Conservation (phyloP, 2,113 vertebrate species). For the Ammospiza nelsoni region DNA sequence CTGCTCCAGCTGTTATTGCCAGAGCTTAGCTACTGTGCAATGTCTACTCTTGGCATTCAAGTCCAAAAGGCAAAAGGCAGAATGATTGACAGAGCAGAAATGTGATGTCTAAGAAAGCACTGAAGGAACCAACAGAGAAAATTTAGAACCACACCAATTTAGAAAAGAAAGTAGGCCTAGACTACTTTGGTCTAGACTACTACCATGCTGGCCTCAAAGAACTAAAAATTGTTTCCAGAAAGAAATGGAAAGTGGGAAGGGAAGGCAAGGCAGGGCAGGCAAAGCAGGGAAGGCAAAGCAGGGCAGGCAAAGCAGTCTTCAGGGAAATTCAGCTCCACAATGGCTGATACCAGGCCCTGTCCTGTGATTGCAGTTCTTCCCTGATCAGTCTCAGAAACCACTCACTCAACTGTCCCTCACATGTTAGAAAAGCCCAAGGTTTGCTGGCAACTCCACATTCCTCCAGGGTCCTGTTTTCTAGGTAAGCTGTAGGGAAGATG, state of each 20-base stretch:
- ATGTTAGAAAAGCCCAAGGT: not conserved
- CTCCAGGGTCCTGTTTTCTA: not conserved
- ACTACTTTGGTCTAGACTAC: too few relatives aligned
- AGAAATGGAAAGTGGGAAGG: not conserved
- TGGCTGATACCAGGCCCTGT: not conserved
- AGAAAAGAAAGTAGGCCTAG: not conserved
- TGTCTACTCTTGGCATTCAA: not conserved
- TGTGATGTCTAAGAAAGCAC: not conserved
- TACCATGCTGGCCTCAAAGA: not conserved
- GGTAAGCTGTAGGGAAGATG: not conserved
- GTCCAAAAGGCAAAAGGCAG: not conserved
- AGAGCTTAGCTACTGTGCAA: accelerated
- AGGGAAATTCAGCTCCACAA: not conserved
- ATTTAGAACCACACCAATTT: not conserved
- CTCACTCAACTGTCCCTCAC: not conserved
- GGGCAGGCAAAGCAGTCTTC: not conserved
- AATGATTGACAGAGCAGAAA: not conserved
- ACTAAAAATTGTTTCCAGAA: not conserved
- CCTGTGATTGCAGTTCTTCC: not conserved
- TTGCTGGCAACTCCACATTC: not conserved
- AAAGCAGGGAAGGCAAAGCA: not conserved
- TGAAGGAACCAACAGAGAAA: not conserved
- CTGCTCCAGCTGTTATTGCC: not conserved
- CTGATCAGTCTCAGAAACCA: not conserved
- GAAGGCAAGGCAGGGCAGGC: not conserved